These are phyloP conservation scores for Chromoteleia sp. DNA, from an alignment of 2,888 invertebrate genomes.

Conservation along the genomic window DNA sequence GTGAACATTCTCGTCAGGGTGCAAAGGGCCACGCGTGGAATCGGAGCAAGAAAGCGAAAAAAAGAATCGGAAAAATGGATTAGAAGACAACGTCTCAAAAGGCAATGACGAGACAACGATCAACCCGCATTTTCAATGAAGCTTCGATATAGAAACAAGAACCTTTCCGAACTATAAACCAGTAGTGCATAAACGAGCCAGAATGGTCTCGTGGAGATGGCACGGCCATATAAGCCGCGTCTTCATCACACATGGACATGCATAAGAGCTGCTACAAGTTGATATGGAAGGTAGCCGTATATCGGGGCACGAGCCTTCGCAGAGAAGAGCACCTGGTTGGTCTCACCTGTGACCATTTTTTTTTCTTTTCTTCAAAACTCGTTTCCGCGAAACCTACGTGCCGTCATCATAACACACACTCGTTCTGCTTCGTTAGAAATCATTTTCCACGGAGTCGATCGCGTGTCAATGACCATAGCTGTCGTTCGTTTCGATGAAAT, in stretches of 20 bases:
- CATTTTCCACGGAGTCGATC: conserved; percentile 72
- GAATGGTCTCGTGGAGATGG: conserved; percentile 66
- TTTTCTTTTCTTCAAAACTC: conserved; percentile 55
- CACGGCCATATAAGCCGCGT: conserved; percentile 68
- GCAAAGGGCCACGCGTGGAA: conserved; percentile 70
- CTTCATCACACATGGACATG: conserved; percentile 71
- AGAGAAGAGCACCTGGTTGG: conserved; percentile 63
- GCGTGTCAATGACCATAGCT: conserved; percentile 70
- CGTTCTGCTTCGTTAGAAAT: conserved; percentile 73
- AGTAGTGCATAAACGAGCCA: conserved; percentile 67
- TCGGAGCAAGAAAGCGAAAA: conserved; percentile 44
- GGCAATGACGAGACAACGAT: conserved; percentile 69
- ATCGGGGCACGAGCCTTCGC: conserved; percentile 71
- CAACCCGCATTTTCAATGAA: conserved; percentile 71
- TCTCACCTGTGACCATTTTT: conserved; percentile 69
- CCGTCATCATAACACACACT: conserved; percentile 73
- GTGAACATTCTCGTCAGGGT: conserved; percentile 68
- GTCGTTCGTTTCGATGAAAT: conserved; percentile 65
- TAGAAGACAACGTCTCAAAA: conserved; percentile 45
- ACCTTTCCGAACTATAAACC: conserved; percentile 65
- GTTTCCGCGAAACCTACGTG: conserved; percentile 71
- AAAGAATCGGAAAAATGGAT: conserved; percentile 44
- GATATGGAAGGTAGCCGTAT: conserved; percentile 74
- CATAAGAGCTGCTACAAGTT: conserved; percentile 74
- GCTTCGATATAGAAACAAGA: conserved; percentile 57